These are phyloP conservation scores for Cheilosia urbana DNA, from an alignment of 2,888 invertebrate species.

Conservation along the genomic window DNA sequence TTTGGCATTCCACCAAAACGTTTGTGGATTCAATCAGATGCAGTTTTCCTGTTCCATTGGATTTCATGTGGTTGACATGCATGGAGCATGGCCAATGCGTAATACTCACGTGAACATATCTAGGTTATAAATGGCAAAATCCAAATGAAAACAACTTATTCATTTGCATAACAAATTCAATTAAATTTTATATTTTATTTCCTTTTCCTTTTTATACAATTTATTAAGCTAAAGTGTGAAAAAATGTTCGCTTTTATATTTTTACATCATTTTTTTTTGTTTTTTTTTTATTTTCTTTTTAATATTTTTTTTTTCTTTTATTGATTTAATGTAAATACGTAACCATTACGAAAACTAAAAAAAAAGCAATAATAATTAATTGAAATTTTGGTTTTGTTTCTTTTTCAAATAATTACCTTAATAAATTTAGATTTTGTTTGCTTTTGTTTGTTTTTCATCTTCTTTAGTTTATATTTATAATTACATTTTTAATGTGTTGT, in stretches of 20 bases:
- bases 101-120: too few relatives aligned
- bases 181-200: constrained; percentile 83
- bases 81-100: too few relatives aligned
- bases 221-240: constrained; percentile 84
- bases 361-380: constrained; percentile 81
- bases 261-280: constrained; percentile 78
- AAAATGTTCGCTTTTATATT: constrained; percentile 83
- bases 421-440: constrained; percentile 72
- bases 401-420: constrained; percentile 70
- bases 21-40: too few relatives aligned
- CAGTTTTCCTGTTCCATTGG: too few relatives aligned
- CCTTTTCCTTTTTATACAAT: constrained; percentile 82
- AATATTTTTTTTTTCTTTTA: constrained; percentile 77
- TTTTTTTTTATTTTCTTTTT: constrained; percentile 76
- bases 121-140: not conserved
- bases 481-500: constrained; percentile 76
- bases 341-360: constrained; percentile 81
- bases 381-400: constrained; percentile 77
- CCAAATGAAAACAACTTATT: constrained; percentile 58
- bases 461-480: constrained; percentile 76
- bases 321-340: constrained; percentile 79
- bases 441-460: constrained; percentile 72
- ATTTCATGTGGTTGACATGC: too few relatives aligned
- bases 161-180: constrained; percentile 84
- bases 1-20: too few relatives aligned